phyloP scores from a whole-genome alignment of 1,140 invertebrate genomes.

The Drosophila triauraria region DNA sequence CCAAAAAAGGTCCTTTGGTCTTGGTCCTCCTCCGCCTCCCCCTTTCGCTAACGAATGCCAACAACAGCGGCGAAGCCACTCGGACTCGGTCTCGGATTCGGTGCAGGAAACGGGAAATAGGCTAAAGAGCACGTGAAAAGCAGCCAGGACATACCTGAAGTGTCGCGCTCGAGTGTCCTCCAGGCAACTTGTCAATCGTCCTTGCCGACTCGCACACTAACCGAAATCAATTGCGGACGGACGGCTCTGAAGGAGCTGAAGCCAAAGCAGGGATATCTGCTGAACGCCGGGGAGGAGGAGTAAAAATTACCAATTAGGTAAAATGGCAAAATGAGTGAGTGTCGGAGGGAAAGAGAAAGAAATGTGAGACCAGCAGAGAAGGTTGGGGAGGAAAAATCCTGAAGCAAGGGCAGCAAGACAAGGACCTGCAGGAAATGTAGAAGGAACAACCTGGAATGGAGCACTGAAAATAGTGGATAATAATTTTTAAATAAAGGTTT shows the following conservation, averaged over 20 bases:
- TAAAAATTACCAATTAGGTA: constrained; percentile 80
- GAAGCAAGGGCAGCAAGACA: not conserved
- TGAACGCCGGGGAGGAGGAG: constrained; percentile 15
- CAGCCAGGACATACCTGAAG: constrained; percentile 65
- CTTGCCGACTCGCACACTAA: constrained; percentile 65
- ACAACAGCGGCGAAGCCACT: constrained; percentile 30
- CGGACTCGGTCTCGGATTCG: constrained; percentile 19
- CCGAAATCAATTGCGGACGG: constrained; percentile 74
- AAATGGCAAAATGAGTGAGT: constrained; percentile 80
- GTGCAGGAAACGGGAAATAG: constrained; percentile 64
- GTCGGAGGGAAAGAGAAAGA: constrained; percentile 18
- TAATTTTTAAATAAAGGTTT: too few relatives aligned
- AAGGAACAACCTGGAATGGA: not conserved
- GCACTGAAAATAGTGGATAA: constrained; percentile 2
- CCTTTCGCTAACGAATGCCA: constrained; percentile 58
- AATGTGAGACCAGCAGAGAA: constrained; percentile 13
- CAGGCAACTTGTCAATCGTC: constrained; percentile 72
- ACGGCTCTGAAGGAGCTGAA: constrained; percentile 19
- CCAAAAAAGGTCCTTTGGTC: constrained; percentile 25
- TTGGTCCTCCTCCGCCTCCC: not conserved
- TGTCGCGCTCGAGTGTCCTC: constrained; percentile 59
- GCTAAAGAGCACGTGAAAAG: constrained; percentile 77
- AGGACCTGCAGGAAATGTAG: constrained; percentile 8
- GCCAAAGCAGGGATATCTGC: constrained; percentile 22
- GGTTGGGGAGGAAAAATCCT: not conserved